A percentile compares a stretch with the other conserved stretches of the same genome.
These are phyloP conservation scores for Halictus quadricinctus DNA, from an alignment of 2,888 invertebrate genomes.

Conservation along the genomic window DNA sequence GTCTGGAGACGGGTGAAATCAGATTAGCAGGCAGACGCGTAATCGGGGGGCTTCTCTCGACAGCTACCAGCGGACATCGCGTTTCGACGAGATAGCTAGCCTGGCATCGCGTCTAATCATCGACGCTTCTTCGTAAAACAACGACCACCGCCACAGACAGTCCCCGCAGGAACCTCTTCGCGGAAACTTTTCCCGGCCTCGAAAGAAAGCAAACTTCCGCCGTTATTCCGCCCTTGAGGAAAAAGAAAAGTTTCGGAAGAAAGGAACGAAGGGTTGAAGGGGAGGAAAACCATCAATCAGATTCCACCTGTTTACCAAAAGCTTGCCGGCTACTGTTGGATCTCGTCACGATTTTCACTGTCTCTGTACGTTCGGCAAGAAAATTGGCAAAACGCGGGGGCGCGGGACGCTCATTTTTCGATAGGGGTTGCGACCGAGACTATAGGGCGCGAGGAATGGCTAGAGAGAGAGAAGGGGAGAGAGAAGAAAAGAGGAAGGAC, in stretches of 20 bases:
- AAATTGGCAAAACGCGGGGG: constrained; percentile 57
- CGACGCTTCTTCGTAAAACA: constrained; percentile 3
- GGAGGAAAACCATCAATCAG: neutral
- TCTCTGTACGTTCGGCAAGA: constrained; percentile 40
- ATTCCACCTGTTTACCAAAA: constrained; percentile 18
- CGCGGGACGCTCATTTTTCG: constrained; percentile 50
- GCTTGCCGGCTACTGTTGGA: constrained; percentile 26
- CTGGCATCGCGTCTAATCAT: constrained; percentile 39
- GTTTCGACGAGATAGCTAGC: constrained; percentile 14
- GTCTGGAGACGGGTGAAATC: constrained; percentile 77
- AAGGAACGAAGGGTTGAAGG: neutral
- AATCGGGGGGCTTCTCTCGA: constrained; percentile 73
- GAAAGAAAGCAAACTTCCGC: neutral
- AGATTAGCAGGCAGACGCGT: constrained; percentile 76
- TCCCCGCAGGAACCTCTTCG: neutral
- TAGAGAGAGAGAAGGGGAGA: constrained; percentile 12
- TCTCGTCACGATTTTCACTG: constrained; percentile 52
- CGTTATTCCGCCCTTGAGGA: neutral
- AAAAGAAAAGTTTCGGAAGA: neutral
- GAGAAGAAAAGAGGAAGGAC: constrained; percentile 33
- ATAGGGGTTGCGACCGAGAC: constrained; percentile 59
- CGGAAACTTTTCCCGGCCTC: neutral
- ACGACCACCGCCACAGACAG: neutral
- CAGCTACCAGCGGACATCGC: constrained; percentile 58
- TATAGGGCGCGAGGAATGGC: constrained; percentile 23